Conservation (phyloP, 2,113 vertebrate species). For the Marmota monax region DNA sequence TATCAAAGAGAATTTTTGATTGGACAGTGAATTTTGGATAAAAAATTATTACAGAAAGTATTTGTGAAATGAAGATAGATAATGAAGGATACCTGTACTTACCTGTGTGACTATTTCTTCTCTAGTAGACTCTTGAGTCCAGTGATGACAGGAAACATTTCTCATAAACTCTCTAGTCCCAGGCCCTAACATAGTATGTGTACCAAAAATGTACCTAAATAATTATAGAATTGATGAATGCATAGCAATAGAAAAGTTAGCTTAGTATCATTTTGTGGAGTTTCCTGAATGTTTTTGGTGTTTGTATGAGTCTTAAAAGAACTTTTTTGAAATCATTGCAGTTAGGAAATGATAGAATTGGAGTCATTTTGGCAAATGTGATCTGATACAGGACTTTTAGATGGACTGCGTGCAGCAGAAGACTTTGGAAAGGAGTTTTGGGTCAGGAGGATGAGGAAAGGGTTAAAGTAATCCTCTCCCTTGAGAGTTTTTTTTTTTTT, state of each 20-base stretch:
- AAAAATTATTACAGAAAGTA: background rate
- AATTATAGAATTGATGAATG: background rate
- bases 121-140: background rate
- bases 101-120: background rate
- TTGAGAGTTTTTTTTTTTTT: background rate
- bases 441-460: background rate
- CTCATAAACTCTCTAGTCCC: background rate
- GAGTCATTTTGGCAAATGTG: conserved; percentile 36
- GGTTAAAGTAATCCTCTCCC: background rate
- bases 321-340: background rate
- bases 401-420: background rate
- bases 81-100: background rate
- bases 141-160: background rate
- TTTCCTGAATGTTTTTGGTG: background rate
- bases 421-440: conserved; percentile 7
- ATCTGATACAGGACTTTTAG: background rate
- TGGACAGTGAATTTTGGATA: conserved; percentile 1
- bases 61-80: background rate
- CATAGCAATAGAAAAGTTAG: background rate
- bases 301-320: conserved; percentile 14
- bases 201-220: background rate
- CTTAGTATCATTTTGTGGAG: background rate
- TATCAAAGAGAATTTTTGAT: conserved; percentile 33
- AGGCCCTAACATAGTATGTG: background rate
- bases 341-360: background rate